phyloP scores from a whole-genome alignment of 2,797 vertebrate genomes.

The Cirrhinus molitorella region DNA sequence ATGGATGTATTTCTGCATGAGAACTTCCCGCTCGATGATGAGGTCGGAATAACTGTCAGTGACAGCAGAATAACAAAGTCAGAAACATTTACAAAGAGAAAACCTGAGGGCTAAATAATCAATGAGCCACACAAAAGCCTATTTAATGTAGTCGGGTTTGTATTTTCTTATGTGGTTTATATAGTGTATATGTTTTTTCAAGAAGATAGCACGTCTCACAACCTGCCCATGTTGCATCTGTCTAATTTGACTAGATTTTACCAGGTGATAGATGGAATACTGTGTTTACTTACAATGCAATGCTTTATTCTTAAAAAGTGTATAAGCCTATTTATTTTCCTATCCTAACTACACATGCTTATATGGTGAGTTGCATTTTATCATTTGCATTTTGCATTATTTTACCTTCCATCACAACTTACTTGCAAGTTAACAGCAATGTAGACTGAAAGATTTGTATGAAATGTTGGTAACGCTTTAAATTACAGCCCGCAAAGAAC shows the following conservation, averaged over 20 bases:
- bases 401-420: background rate
- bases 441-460: background rate
- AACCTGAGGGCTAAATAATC: background rate
- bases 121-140: background rate
- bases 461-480: too few species aligned
- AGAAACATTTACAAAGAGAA: conserved; percentile 5
- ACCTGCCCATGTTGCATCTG: background rate
- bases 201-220: background rate
- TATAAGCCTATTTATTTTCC: too few species aligned
- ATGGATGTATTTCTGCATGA: conserved; percentile 99
- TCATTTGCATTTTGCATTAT: background rate
- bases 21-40: conserved; percentile 93
- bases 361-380: background rate
- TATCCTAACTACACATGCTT: background rate
- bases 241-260: background rate
- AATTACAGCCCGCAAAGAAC: too few species aligned
- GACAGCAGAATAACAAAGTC: conserved; percentile 53
- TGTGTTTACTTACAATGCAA: background rate
- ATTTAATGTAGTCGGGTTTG: background rate
- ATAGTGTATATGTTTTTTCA: background rate
- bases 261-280: background rate
- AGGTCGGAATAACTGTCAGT: conserved; percentile 90
- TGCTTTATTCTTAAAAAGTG: background rate
- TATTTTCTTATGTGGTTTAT: background rate
- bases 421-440: background rate